phyloP scores from a whole-genome alignment of 2,797 vertebrate species.

The Pangasius macronema region DNA sequence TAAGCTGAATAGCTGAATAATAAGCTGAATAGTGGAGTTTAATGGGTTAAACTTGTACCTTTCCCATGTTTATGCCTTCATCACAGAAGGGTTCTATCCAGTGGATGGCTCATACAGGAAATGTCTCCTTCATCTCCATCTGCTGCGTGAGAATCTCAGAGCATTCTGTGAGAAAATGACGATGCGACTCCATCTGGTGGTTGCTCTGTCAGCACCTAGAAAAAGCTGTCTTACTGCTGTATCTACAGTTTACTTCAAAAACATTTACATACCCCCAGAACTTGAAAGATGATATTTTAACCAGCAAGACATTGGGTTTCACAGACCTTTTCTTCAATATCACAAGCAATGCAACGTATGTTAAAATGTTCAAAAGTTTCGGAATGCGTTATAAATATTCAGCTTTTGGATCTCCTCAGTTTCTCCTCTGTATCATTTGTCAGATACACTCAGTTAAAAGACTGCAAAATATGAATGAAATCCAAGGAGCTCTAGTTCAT shows the following conservation, averaged over 20 bases:
- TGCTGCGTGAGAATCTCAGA: neutral
- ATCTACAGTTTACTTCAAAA: neutral
- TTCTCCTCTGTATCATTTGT: neutral
- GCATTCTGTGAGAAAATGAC: neutral
- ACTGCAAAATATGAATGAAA: neutral
- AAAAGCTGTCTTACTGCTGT: neutral
- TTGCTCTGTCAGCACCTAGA: neutral
- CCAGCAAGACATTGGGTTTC: neutral
- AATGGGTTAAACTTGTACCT: neutral
- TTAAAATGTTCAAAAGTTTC: neutral
- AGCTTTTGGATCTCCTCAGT: neutral
- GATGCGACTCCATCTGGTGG: slow-evolving; percentile 8
- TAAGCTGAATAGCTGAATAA: neutral
- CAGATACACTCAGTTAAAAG: neutral
- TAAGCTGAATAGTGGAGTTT: neutral
- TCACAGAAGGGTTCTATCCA: neutral
- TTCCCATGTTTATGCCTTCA: neutral
- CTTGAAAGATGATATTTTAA: neutral
- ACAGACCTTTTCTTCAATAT: neutral
- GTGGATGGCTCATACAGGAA: neutral
- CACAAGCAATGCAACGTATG: neutral
- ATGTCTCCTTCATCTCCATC: neutral
- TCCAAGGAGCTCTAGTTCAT: neutral
- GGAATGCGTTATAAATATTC: neutral
- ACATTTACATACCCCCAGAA: neutral